Conservation (phyloP, 2,113 vertebrate species). For the Myxocyprinus asiaticus region DNA sequence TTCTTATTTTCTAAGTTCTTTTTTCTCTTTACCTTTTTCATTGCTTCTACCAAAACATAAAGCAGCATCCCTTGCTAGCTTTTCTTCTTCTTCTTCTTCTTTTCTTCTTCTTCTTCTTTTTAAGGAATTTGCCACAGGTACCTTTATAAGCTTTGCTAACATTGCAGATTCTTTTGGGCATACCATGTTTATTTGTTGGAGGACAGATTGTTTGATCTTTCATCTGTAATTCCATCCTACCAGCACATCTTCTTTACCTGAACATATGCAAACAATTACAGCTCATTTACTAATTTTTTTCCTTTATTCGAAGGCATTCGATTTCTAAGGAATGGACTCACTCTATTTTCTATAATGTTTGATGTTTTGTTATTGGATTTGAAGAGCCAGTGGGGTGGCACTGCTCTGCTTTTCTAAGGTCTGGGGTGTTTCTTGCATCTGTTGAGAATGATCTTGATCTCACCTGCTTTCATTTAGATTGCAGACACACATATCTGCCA, state of each 20-base stretch:
- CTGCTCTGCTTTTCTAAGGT: neutral
- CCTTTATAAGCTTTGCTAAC: neutral
- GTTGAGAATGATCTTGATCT: constrained; percentile 31
- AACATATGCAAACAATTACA: constrained; percentile 52
- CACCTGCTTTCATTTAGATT: constrained; percentile 38
- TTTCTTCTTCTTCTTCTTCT: too few species aligned
- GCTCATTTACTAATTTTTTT: constrained; percentile 32
- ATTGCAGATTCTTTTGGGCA: neutral
- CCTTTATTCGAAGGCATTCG: constrained; percentile 15
- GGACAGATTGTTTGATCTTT: constrained; percentile 35
- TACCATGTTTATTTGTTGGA: neutral
- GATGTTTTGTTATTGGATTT: constrained; percentile 60
- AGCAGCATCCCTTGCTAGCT: too few species aligned
- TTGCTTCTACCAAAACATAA: too few species aligned
- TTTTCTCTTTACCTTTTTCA: too few species aligned
- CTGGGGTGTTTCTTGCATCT: constrained; percentile 41
- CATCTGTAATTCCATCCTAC: constrained; percentile 30
- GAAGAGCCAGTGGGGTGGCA: constrained; percentile 45
- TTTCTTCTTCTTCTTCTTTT: too few species aligned
- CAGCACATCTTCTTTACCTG: constrained; percentile 32
- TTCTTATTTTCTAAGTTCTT: too few species aligned
- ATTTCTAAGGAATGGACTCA: neutral
- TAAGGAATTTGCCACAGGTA: too few species aligned
- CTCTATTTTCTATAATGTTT: constrained; percentile 48
- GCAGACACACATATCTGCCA: constrained; percentile 38